A percentile compares a stretch with the other conserved stretches of the same genome.
Evolutionary conservation across 2,113 vertebrate genomes (phyloP).

Genomic region (Urocynchramus pylzowi): DNA sequence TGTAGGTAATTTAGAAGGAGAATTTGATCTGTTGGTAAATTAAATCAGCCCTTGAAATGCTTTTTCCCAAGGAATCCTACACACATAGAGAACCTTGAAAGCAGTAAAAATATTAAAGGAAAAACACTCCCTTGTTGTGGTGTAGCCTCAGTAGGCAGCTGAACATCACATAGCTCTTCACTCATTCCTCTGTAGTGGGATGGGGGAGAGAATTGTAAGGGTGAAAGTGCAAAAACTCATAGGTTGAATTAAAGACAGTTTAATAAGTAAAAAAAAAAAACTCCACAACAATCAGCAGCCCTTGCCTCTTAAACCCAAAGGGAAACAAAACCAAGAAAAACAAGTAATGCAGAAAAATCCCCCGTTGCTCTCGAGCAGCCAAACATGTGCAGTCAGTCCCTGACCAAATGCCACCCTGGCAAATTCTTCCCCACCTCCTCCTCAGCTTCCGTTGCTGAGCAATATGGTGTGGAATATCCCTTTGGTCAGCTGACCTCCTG

Average conservation of each 20-base stretch:
- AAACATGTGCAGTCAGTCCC: background rate
- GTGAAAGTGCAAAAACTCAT: background rate
- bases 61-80: background rate
- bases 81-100: background rate
- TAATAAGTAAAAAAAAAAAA: background rate
- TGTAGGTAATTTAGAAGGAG: constrained; percentile 79
- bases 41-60: background rate
- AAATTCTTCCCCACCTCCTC: background rate
- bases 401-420: background rate
- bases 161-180: background rate
- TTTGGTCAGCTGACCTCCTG: background rate
- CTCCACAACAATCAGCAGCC: background rate
- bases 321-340: background rate
- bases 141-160: background rate
- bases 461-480: background rate
- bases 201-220: background rate
- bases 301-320: background rate
- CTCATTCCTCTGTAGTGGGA: background rate
- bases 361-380: background rate
- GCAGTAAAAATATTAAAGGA: background rate
- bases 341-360: background rate
- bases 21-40: background rate
- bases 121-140: background rate
- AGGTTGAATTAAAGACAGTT: background rate
- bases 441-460: background rate